Base-by-base conservation (phyloP, 2,113 vertebrate species). In the Alaudala cheleensis region DNA sequence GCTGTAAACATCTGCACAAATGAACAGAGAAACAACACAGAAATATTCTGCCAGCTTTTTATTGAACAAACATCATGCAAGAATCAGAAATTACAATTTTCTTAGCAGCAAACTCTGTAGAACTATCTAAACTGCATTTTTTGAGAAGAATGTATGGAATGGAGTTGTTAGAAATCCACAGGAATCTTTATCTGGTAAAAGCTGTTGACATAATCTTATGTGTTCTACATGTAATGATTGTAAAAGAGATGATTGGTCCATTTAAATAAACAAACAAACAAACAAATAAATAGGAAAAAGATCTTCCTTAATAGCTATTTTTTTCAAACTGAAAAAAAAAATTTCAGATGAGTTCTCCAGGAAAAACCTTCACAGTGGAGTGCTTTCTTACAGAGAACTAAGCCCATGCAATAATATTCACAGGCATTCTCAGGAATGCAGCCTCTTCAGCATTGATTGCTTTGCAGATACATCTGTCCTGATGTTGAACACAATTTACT, bases 241-340 rank as follows among this genome's bases (percentile, higher is more conserved):
- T 26, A 45, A 71, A 79, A 15, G 19, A 3, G 18, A 50, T 67
- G 18, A 45, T 6, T n/a, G 47, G 5, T 13, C 5, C 3, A 2
- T 11, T 58, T 10, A 20, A 61, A 44, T 16, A 66, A 78, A 69
- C 20, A 50, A 74, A 82, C 18, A 31, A 49, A 49, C 9, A 4
- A 2, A 47, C 24, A 54, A 20, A 47, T 7, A 66, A 61, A 42
- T 26, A 23, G 13, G 3, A 7, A 50, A 49, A n/a, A 0, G 2
- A 8, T 2, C 8, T 81, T 74, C 21, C 31, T 64, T 20, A 69
- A n/a, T 10, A 73, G 2, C 5, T 69, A 1, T n/a, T 11, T 47
- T 45, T 79, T 86, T 69, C 16, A 86, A 85, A 85, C 10, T 23
- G 10, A 80, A 71, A 71, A 28, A 79, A 29, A 70, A 29, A 5